Evolutionary conservation across 2,113 vertebrate genomes (phyloP).

Genomic region (Grus americana): DNA sequence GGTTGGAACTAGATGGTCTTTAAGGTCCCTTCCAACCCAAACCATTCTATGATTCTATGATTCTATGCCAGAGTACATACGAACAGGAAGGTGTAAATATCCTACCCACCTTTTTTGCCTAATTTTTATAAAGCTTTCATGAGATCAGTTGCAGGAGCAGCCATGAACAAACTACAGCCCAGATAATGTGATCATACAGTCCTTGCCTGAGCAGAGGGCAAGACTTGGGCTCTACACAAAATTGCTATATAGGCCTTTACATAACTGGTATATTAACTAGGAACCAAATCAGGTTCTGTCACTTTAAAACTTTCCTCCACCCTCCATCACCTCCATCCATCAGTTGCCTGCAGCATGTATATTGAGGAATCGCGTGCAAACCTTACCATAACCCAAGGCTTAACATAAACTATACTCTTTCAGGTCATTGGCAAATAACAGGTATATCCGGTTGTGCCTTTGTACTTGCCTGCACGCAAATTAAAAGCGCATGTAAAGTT

Average conservation of each 20-base stretch:
- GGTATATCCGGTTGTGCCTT: slow-evolving; percentile 84
- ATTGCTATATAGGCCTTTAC: slow-evolving; percentile 33
- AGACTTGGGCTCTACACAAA: slow-evolving; percentile 41
- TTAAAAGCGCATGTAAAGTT: slow-evolving; percentile 75
- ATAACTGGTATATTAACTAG: slow-evolving; percentile 52
- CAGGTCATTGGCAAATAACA: slow-evolving; percentile 84
- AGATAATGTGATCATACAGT: slow-evolving; percentile 1
- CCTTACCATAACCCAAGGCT: slow-evolving; percentile 79
- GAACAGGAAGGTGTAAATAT: not conserved
- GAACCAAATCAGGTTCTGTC: slow-evolving; percentile 70
- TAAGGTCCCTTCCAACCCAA: too few species aligned
- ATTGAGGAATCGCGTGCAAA: slow-evolving; percentile 82
- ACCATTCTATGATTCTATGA: too few species aligned
- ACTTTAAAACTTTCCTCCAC: slow-evolving; percentile 69
- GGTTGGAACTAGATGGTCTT: too few species aligned
- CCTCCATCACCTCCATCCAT: slow-evolving; percentile 69
- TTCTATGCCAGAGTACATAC: not conserved
- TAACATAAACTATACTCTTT: slow-evolving; percentile 79
- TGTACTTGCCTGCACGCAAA: slow-evolving; percentile 79
- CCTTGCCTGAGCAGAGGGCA: slow-evolving; percentile 51
- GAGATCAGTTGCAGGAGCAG: not conserved
- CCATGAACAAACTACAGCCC: not conserved
- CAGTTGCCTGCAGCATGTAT: slow-evolving; percentile 69
- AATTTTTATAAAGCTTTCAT: not conserved
- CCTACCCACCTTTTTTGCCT: not conserved